Percentiles rank a stretch among this genome's conserved stretches.
These are phyloP conservation scores for Drosophila yooni DNA, from an alignment of 2,888 invertebrate species.

Conservation along the genomic window DNA sequence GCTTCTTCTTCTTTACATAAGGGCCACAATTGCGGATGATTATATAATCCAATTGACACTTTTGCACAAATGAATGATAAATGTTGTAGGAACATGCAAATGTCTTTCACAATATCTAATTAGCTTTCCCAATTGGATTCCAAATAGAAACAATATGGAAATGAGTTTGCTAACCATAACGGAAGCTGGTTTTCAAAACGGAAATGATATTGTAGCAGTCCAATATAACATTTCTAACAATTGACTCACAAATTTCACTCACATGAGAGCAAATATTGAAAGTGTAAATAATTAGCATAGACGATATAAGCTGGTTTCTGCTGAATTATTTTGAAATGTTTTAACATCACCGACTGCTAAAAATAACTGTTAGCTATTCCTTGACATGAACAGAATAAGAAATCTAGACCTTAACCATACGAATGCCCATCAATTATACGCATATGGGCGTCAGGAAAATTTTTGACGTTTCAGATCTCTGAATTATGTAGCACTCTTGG, in stretches of 20 bases:
- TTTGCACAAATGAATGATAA: constrained; percentile 21
- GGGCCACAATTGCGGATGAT: constrained; percentile 15
- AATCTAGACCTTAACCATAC: not conserved
- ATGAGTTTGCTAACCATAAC: constrained; percentile 17
- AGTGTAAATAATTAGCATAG: not conserved
- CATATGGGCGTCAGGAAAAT: not conserved
- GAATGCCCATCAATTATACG: not conserved
- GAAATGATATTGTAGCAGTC: constrained; percentile 34
- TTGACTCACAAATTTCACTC: constrained; percentile 33
- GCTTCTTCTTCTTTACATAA: constrained; percentile 15
- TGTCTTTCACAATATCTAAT: not conserved
- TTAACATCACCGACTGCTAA: not conserved
- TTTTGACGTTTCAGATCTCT: not conserved
- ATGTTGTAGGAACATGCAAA: constrained; percentile 33
- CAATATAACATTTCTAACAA: constrained; percentile 2
- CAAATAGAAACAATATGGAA: constrained; percentile 32
- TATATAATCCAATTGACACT: constrained; percentile 12
- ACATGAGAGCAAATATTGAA: not conserved
- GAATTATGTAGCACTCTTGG: not conserved
- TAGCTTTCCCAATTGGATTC: constrained; percentile 28
- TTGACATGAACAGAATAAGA: not conserved
- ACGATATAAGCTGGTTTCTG: not conserved
- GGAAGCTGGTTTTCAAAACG: constrained; percentile 33
- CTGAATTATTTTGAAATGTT: not conserved
- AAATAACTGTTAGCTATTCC: not conserved